These are phyloP conservation scores for Steinernema scapterisci DNA, from an alignment of 2,888 invertebrate species.

Conservation along the genomic window DNA sequence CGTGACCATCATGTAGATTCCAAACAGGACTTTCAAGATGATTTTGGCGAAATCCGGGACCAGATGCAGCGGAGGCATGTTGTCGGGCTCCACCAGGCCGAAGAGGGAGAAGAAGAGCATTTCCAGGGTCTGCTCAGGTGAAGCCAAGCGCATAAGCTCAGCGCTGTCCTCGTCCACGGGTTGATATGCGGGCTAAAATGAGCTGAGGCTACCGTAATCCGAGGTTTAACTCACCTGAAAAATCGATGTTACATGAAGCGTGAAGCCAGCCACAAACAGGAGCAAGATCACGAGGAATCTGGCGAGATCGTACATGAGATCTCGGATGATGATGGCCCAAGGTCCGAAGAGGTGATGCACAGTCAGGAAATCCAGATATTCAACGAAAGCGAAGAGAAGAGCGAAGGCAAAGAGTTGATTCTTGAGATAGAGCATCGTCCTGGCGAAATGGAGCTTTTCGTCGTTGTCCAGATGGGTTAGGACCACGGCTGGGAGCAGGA, in stretches of 20 bases:
- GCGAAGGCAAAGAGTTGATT: slow-evolving; percentile 96
- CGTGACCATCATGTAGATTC: slow-evolving; percentile 95
- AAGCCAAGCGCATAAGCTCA: slow-evolving; percentile 63
- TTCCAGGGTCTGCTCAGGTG: slow-evolving; percentile 82
- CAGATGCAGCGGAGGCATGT: slow-evolving; percentile 71
- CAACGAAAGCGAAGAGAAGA: slow-evolving; percentile 92
- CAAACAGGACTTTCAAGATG: slow-evolving; percentile 77
- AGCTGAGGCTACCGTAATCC: background rate
- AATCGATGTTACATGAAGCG: slow-evolving; percentile 84
- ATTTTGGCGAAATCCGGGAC: slow-evolving; percentile 68
- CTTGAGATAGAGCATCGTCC: slow-evolving; percentile 78
- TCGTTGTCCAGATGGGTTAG: slow-evolving; percentile 63
- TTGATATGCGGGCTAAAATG: slow-evolving; percentile 66
- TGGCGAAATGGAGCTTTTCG: slow-evolving; percentile 65
- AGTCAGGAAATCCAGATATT: slow-evolving; percentile 86
- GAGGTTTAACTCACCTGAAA: slow-evolving; percentile 79
- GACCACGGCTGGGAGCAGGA: slow-evolving; percentile 61
- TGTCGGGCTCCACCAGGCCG: slow-evolving; percentile 73
- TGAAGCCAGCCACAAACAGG: slow-evolving; percentile 97
- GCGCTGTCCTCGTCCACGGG: slow-evolving; percentile 66
- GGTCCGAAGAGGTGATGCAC: slow-evolving; percentile 99
- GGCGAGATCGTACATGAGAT: slow-evolving; percentile 71
- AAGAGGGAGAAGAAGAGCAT: slow-evolving; percentile 80
- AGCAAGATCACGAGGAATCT: slow-evolving; percentile 90
- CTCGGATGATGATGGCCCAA: slow-evolving; percentile 98